These are phyloP conservation scores for Lamellibrachia satsuma DNA, from an alignment of 2,888 invertebrate species.

Conservation along the genomic window DNA sequence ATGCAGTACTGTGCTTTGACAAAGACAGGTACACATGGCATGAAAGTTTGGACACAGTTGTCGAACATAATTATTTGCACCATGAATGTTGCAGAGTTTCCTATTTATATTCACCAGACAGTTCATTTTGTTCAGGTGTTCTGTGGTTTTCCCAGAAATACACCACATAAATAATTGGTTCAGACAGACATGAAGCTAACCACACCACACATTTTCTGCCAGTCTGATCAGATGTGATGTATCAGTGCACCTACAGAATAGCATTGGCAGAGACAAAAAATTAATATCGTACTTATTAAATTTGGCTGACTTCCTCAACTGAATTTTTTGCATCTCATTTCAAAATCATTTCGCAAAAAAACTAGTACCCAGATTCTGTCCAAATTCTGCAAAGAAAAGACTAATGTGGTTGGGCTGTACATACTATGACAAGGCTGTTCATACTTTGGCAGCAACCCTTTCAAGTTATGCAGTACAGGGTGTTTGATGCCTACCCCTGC, in stretches of 20 bases:
- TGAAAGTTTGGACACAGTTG: background rate
- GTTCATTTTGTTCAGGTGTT: background rate
- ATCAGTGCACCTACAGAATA: background rate
- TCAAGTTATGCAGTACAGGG: background rate
- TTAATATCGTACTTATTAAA: background rate
- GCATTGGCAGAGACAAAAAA: background rate
- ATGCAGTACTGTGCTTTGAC: background rate
- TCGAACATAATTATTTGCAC: background rate
- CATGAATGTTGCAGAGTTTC: background rate
- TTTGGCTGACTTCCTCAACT: background rate
- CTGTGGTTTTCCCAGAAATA: constrained; percentile 4
- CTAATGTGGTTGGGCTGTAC: too few species aligned
- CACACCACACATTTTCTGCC: background rate
- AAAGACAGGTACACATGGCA: background rate
- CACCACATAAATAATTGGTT: constrained; percentile 10
- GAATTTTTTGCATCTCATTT: too few species aligned
- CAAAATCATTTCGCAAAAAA: too few species aligned
- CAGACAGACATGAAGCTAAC: background rate
- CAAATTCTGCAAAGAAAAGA: too few species aligned
- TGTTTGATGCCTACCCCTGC: background rate
- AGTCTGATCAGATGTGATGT: background rate
- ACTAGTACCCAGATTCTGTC: too few species aligned
- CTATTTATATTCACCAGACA: background rate
- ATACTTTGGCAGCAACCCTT: background rate
- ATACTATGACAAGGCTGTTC: too few species aligned